These are phyloP conservation scores for Streptopelia turtur DNA, from an alignment of 2,797 vertebrate genomes.

Conservation along the genomic window DNA sequence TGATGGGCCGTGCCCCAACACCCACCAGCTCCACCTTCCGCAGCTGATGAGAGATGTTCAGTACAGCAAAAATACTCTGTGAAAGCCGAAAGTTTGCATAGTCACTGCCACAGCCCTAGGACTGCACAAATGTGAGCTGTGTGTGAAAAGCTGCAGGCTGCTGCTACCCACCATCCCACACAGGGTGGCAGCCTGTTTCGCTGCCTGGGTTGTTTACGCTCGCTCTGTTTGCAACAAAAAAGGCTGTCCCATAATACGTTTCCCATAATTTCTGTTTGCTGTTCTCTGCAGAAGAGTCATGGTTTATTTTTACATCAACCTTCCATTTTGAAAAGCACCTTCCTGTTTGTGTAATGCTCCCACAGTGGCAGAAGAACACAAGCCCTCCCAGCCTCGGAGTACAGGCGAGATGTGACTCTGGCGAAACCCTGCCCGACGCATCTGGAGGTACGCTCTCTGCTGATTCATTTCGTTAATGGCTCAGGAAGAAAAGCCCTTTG, in stretches of 20 bases:
- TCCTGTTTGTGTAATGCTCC: conserved; percentile 26
- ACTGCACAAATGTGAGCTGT: background rate
- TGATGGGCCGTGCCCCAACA: fast-evolving
- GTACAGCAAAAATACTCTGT: background rate
- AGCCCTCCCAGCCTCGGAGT: background rate
- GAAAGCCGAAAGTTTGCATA: fast-evolving
- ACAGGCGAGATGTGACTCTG: background rate
- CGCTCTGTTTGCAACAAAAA: background rate
- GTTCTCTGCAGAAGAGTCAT: background rate
- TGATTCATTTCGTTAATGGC: conserved; percentile 35
- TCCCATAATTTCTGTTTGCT: conserved; percentile 23
- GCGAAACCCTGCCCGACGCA: background rate
- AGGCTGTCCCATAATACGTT: background rate
- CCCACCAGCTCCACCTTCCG: background rate
- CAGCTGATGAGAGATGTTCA: no score
- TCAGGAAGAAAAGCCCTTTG: conserved; percentile 42
- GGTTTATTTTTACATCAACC: conserved; percentile 25
- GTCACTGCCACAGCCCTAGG: background rate
- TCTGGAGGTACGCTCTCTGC: background rate
- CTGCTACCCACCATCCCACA: background rate
- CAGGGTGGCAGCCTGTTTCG: background rate
- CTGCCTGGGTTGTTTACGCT: background rate
- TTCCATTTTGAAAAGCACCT: conserved; percentile 5
- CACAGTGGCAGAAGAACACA: background rate
- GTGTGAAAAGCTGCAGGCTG: background rate